Evolutionary conservation across 2,113 vertebrate genomes (phyloP), one percentile per base, ranked within the genome.

Genomic region (Chrysemys picta): DNA sequence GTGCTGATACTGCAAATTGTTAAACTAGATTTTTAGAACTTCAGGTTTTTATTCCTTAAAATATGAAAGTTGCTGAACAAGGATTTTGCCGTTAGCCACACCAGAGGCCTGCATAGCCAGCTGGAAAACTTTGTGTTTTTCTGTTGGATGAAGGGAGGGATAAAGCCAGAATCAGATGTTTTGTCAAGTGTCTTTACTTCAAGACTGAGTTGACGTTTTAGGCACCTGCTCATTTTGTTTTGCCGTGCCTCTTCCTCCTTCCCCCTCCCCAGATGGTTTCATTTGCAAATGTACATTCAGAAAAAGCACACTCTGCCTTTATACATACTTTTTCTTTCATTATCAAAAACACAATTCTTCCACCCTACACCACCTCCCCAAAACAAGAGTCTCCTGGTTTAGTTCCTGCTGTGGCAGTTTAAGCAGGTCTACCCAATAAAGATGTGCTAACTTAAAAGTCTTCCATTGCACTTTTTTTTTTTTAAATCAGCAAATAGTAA

Each of bases 1-100:
- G 1, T 25, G 79, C 72, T 69, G 9, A 11, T 19, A 56, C 0
- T 31, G 10, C 25, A 87, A 65, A 10, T 69, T 19, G 17, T n/a
- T 9, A 69, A 69, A n/a, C 17, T 69, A 19, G 35, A 19, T n/a
- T 69, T 69, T 69, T 50, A 6, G 25, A 75, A 59, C 25, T n/a
- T 14, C 82, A 57, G 2, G 1, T 85, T 31, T 81, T 89, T 65
- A 53, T 54, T 25, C 50, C 59, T 65, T 65, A 0, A 52, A 54
- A 49, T 54, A 72, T 5, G 84, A 27, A 10, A n/a, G 22, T 22
- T 22, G 35, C 62, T 65, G 62, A 76, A 76, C 24, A 45, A 24
- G 19, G 38, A 11, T 45, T 45, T 25, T 76, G 38, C 72, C 11
- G 5, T 75, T 13, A 75, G 38, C 8, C 27, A 16, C 13, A 35